Conservation (phyloP, 2,888 invertebrate species). For the Sarcophaga caerulescens region DNA sequence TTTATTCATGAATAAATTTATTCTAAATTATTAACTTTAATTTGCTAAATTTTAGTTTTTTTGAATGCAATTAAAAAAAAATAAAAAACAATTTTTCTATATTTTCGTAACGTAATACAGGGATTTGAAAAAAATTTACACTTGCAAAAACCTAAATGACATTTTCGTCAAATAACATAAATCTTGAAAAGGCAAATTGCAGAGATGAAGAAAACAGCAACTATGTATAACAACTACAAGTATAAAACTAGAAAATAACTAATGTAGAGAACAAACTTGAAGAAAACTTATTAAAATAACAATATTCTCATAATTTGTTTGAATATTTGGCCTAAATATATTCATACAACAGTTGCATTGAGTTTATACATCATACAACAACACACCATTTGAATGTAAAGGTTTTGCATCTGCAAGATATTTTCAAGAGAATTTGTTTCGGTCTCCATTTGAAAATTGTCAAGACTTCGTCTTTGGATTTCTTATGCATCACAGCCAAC, state of each 20-base stretch:
- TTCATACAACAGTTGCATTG: not conserved
- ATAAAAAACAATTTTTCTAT: not conserved
- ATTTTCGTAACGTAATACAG: not conserved
- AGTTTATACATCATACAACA: not conserved
- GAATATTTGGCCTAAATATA: slow-evolving; percentile 17
- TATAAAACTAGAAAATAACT: not conserved
- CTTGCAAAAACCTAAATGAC: not conserved
- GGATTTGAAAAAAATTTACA: not conserved
- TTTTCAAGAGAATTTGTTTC: not conserved
- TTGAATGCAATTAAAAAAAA: not conserved
- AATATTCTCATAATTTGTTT: slow-evolving; percentile 44
- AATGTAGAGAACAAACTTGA: slow-evolving; percentile 31
- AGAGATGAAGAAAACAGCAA: not conserved
- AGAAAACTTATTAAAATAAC: slow-evolving; percentile 47
- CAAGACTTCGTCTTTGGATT: slow-evolving; percentile 33
- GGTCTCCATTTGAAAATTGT: slow-evolving; percentile 19
- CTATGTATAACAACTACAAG: not conserved
- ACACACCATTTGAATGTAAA: not conserved
- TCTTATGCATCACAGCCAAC: slow-evolving; percentile 27
- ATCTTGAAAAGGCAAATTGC: not conserved
- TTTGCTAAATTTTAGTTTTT: not conserved
- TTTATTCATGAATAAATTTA: slow-evolving; percentile 20
- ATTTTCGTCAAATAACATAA: slow-evolving; percentile 36
- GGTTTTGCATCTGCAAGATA: not conserved
- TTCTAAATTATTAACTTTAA: not conserved